Base-by-base conservation (phyloP, 1,140 invertebrate genomes). In the Lepidurus apus region DNA sequence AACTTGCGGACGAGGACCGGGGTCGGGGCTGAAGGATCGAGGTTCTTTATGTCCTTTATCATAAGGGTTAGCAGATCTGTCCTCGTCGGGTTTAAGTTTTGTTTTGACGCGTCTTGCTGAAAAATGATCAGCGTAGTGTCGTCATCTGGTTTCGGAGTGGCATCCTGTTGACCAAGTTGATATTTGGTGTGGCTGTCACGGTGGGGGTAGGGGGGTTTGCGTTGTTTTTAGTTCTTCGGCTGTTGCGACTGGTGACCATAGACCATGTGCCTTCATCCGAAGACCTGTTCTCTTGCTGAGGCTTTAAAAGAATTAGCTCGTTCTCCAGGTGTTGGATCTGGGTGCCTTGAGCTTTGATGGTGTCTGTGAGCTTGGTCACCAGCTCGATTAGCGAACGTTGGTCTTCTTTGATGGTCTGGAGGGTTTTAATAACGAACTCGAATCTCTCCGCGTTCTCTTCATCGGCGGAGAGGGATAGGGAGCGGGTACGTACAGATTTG, bases 91-190 rank as follows among this genome's bases (percentile, higher is more conserved):
- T 21, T 42, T n/a, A 43, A n/a, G 42, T 76, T 76, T 26, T 44
- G 75, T 76, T 76, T 76, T 7, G n/a, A 10, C 44, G n/a, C 42
- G 42, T 76, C 75, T 76, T 42, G 21, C n/a, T 76, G 75, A 43
- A 4, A n/a, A 5, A 76, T 43, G 9, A 76, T 76, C 10, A 74
- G n/a, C 17, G 45, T 47, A 4, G n/a, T 74, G 2, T 47, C 9
- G 9, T 47, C 45, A 9, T 47, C 45, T 47, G 45, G 45, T 47
- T 47, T 47, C 26, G 26, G 45, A 3, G 2, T 47, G 45, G 9
- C 2, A 3, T 47, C 9, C 45, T 47, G 45, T 47, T 47, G 17
- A 17, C 17, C 17, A 17, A 47, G 17, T 11, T 17, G 45, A 17
- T 11, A 17, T 47, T 17, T 9, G 45, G 9, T 1, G 45, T 11